These are phyloP conservation scores for Chlamydotis undulata DNA, from an alignment of 2,113 vertebrate genomes.

Conservation along the genomic window DNA sequence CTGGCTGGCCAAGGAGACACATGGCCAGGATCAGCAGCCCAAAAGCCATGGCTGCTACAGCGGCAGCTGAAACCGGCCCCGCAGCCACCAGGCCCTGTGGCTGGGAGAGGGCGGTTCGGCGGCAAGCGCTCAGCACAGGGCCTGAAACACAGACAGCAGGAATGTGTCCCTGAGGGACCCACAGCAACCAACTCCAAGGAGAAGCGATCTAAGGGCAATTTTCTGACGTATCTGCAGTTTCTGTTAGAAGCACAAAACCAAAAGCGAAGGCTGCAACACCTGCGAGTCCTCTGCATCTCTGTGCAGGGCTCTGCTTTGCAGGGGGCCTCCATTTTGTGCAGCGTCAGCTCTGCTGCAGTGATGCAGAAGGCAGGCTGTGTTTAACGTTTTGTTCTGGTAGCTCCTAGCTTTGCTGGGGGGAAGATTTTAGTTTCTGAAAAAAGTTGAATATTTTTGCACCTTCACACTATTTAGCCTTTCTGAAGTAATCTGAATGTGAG, in stretches of 20 bases:
- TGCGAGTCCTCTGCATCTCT: not conserved
- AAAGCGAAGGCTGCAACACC: not conserved
- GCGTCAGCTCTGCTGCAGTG: not conserved
- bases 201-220: not conserved
- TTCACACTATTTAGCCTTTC: not conserved
- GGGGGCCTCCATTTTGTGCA: not conserved
- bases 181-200: not conserved
- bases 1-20: not conserved
- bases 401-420: not conserved
- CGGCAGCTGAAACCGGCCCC: fast-evolving
- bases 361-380: not conserved
- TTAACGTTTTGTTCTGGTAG: not conserved
- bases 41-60: not conserved
- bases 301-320: not conserved
- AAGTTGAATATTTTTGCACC: not conserved
- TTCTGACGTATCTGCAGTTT: not conserved
- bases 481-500: not conserved
- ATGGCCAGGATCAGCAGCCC: not conserved
- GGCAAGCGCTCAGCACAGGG: fast-evolving
- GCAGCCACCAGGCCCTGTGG: not conserved
- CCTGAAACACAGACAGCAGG: fast-evolving
- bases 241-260: not conserved
- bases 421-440: not conserved
- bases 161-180: fast-evolving
- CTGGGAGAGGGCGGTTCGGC: fast-evolving